phyloP scores from a whole-genome alignment of 2,797 vertebrate genomes.

The Smutsia temminckii region DNA sequence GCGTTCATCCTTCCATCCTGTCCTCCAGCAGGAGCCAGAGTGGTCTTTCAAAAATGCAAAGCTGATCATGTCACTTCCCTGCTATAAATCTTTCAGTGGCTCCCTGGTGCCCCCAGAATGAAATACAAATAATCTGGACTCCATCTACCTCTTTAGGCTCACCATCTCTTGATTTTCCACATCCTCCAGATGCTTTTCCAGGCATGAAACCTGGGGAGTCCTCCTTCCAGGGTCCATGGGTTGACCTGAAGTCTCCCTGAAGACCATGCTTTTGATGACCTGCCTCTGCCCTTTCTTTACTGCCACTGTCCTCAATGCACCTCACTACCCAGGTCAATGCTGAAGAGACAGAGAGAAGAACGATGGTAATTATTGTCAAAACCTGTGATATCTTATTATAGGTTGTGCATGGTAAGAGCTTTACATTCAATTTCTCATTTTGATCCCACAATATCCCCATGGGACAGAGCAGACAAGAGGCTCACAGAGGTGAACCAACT shows the following conservation, averaged over 20 bases:
- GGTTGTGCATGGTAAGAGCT: neutral
- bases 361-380: neutral
- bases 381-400: neutral
- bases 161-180: neutral
- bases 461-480: neutral
- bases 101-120: neutral
- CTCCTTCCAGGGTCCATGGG: neutral
- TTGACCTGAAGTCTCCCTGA: neutral
- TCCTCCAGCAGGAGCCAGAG: neutral
- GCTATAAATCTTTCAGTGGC: neutral
- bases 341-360: neutral
- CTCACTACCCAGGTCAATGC: neutral
- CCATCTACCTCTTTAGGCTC: neutral
- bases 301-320: neutral
- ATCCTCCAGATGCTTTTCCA: neutral
- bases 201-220: neutral
- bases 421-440: neutral
- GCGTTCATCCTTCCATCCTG: neutral
- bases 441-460: neutral
- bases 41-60: neutral
- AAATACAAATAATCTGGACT: neutral
- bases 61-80: neutral
- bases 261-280: neutral
- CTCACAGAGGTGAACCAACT: constrained; percentile 32
- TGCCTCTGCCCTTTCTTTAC: neutral